These are phyloP conservation scores for Bovichtus variegatus DNA, from an alignment of 2,797 vertebrate genomes.

Conservation along the genomic window DNA sequence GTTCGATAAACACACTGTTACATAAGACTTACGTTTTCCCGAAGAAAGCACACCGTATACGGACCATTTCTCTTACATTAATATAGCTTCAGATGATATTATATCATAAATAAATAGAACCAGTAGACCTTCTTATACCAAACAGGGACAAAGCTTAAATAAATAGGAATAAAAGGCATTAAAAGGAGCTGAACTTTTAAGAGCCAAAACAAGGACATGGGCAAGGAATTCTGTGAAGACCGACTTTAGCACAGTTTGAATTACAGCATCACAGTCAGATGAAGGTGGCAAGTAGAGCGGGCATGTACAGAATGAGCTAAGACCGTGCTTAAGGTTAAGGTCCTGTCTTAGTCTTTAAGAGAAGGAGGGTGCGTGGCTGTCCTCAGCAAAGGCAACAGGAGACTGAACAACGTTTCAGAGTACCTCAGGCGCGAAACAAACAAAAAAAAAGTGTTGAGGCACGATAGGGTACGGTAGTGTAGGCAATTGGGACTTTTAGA, in stretches of 20 bases:
- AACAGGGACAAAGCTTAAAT: slow-evolving; percentile 62
- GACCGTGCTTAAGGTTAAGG: slow-evolving; percentile 72
- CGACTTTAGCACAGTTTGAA: slow-evolving; percentile 44
- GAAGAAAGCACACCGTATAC: slow-evolving; percentile 47
- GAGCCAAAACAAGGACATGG: slow-evolving; percentile 43
- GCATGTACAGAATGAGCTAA: slow-evolving; percentile 62
- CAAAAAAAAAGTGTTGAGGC: slow-evolving; percentile 71
- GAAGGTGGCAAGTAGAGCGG: slow-evolving; percentile 33
- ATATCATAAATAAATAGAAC: slow-evolving; percentile 74
- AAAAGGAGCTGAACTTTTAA: slow-evolving; percentile 43
- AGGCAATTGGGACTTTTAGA: slow-evolving; percentile 69
- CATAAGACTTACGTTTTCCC: slow-evolving; percentile 26
- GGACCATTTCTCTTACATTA: slow-evolving; percentile 55
- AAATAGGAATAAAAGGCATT: slow-evolving; percentile 62
- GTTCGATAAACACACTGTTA: slow-evolving; percentile 21
- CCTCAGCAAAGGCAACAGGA: slow-evolving; percentile 78
- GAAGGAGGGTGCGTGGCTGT: slow-evolving; percentile 62
- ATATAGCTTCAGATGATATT: slow-evolving; percentile 55
- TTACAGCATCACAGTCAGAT: slow-evolving; percentile 65
- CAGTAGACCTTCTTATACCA: slow-evolving; percentile 51
- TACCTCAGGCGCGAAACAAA: slow-evolving; percentile 48
- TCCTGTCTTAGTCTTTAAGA: slow-evolving; percentile 74
- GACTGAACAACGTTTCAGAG: slow-evolving; percentile 43
- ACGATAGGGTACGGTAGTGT: slow-evolving; percentile 73
- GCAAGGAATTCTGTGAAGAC: slow-evolving; percentile 43